These are phyloP conservation scores for Thaumetopoea pityocampa DNA, from an alignment of 1,140 invertebrate genomes.

Conservation along the genomic window DNA sequence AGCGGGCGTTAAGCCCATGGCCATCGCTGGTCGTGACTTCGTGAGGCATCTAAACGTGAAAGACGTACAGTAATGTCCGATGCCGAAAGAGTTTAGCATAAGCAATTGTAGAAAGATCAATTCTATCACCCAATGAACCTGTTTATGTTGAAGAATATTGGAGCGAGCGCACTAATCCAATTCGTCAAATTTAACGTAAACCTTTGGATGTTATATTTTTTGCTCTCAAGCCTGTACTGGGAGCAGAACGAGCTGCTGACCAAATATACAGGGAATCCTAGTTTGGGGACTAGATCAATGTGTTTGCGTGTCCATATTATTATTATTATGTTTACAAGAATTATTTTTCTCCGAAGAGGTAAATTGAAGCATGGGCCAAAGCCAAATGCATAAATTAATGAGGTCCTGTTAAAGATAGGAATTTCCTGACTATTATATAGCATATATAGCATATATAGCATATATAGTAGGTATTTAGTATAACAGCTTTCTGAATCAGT, in stretches of 20 bases:
- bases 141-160: slow-evolving; percentile 80
- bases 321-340: too few species aligned
- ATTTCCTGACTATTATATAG: too few species aligned
- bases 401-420: too few species aligned
- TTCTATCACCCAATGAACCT: slow-evolving; percentile 84
- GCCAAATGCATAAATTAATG: too few species aligned
- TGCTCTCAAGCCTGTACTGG: slow-evolving; percentile 76
- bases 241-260: slow-evolving; percentile 68
- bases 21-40: slow-evolving; percentile 85
- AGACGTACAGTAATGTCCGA: slow-evolving; percentile 88
- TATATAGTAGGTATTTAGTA: too few species aligned
- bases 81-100: slow-evolving; percentile 88
- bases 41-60: slow-evolving; percentile 84
- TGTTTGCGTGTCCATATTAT: too few species aligned
- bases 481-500: too few species aligned
- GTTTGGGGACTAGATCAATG: too few species aligned
- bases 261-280: slow-evolving; percentile 79
- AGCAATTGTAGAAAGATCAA: slow-evolving; percentile 89
- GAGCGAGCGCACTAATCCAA: slow-evolving; percentile 83
- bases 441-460: too few species aligned
- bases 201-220: slow-evolving; percentile 81
- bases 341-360: too few species aligned
- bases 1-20: slow-evolving; percentile 78
- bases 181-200: slow-evolving; percentile 83
- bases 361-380: too few species aligned